phyloP scores from a whole-genome alignment of 2,113 vertebrate species.

The Pagrus major region DNA sequence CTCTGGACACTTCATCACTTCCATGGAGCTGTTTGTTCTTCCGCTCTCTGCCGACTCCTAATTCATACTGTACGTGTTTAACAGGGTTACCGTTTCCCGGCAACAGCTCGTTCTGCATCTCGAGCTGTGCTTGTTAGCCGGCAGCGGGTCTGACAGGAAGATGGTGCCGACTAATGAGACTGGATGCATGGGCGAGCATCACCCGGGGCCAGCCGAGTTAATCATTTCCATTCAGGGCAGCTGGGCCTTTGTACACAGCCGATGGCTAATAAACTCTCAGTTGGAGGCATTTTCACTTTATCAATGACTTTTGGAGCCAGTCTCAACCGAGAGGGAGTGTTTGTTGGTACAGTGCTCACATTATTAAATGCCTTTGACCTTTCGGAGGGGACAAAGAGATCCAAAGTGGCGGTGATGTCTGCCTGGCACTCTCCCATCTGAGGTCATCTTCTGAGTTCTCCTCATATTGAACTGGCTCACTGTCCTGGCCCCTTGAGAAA shows the following conservation, averaged over 20 bases:
- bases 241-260: conserved; percentile 36
- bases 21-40: conserved; percentile 40
- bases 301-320: conserved; percentile 34
- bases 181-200: conserved; percentile 59
- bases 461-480: conserved; percentile 40
- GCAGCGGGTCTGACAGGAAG: conserved; percentile 54
- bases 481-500: conserved; percentile 37
- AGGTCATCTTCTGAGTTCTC: conserved; percentile 48
- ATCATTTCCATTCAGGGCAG: conserved; percentile 61
- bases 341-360: conserved; percentile 31
- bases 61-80: conserved; percentile 34
- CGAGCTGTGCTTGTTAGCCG: conserved; percentile 21
- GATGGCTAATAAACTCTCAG: conserved; percentile 27
- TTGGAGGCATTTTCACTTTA: conserved; percentile 43
- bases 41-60: conserved; percentile 27
- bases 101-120: conserved; percentile 60
- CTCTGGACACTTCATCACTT: conserved; percentile 33
- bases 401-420: conserved; percentile 20
- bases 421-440: conserved; percentile 37
- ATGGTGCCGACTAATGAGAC: conserved; percentile 61
- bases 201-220: conserved; percentile 61
- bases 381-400: conserved; percentile 40
- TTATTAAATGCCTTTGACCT: conserved; percentile 33
- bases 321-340: neutral
- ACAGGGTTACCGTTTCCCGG: conserved; percentile 56